phyloP scores from a whole-genome alignment of 2,888 invertebrate genomes.

The Helicoverpa assulta region DNA sequence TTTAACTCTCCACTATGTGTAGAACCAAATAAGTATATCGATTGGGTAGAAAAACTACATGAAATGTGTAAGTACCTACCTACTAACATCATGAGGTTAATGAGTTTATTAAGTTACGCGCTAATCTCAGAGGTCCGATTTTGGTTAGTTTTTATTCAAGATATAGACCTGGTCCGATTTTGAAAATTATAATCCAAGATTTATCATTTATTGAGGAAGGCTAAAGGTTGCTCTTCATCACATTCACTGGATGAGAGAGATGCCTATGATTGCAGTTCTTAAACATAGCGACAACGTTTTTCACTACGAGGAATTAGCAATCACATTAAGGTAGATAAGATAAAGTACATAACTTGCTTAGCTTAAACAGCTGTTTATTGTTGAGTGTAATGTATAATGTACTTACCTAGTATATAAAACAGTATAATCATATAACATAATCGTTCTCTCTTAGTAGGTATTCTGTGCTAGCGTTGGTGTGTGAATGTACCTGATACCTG shows the following conservation, averaged over 20 bases:
- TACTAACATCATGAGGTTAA: no score
- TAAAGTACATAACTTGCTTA: background rate
- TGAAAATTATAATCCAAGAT: no score
- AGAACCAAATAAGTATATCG: no score
- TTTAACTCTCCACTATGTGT: background rate
- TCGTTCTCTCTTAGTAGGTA: background rate
- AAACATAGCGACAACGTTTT: background rate
- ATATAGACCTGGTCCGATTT: no score
- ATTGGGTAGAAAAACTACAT: no score
- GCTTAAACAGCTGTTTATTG: constrained; percentile 11
- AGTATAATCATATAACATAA: background rate
- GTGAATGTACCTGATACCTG: constrained; percentile 6
- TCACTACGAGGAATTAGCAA: constrained; percentile 1
- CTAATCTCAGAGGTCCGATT: no score
- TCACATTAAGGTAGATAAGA: background rate
- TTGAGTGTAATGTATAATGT: background rate
- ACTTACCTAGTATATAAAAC: no score
- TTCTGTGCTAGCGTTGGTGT: background rate
- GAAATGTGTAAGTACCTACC: no score
- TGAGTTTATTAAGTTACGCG: no score
- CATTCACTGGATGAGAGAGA: background rate
- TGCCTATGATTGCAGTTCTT: background rate
- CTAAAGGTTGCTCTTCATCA: no score
- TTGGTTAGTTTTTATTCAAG: no score
- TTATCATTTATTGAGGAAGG: no score